phyloP scores from a whole-genome alignment of 2,113 vertebrate genomes.

The Rhea pennata region DNA sequence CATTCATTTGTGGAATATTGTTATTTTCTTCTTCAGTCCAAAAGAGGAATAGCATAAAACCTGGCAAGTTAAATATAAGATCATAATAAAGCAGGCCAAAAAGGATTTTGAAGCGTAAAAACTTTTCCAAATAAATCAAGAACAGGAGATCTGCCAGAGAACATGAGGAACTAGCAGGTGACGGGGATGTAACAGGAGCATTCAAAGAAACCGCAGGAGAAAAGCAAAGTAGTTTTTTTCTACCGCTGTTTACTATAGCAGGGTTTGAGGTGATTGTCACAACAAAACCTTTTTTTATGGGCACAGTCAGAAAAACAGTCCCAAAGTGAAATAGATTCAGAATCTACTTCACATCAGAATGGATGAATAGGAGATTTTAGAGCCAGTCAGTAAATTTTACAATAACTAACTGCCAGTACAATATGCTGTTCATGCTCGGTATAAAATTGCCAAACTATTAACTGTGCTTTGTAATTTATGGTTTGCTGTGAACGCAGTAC shows the following conservation, averaged over 20 bases:
- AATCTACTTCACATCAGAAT: too few species aligned
- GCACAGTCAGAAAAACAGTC: neutral
- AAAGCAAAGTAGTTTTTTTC: neutral
- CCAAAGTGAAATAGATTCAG: neutral
- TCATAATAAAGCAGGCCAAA: neutral
- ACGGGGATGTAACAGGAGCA: neutral
- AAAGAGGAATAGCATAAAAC: neutral
- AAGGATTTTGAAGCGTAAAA: neutral
- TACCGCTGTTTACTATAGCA: neutral
- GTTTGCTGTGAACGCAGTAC: neutral
- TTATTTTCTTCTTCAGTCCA: slow-evolving; percentile 22
- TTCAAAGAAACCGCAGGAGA: neutral
- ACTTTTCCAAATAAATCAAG: neutral
- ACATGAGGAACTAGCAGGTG: neutral
- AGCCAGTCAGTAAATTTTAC: neutral
- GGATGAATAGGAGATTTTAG: neutral
- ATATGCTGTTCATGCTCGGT: neutral
- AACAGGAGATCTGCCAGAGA: neutral
- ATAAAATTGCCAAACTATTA: neutral
- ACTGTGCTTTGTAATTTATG: neutral
- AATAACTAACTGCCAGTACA: neutral
- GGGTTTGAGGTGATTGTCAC: neutral
- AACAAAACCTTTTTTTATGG: neutral
- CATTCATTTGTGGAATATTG: neutral
- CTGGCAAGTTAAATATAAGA: neutral